A percentile compares a stretch with the other conserved stretches of the same genome.
Evolutionary conservation across 2,888 invertebrate species (phyloP).

Genomic region (Drosophila tanythrix): DNA sequence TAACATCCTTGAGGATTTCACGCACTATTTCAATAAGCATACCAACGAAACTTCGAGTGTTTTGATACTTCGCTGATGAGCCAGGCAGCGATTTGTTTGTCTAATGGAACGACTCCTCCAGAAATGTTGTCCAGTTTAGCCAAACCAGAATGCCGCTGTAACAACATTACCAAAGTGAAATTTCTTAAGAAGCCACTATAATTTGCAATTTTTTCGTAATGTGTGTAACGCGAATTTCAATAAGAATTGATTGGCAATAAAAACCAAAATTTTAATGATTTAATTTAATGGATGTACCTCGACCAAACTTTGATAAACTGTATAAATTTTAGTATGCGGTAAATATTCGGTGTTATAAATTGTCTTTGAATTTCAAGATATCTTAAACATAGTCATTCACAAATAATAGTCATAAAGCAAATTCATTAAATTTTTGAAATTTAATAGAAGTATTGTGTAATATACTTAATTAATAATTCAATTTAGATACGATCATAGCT

Average conservation of each 20-base stretch:
- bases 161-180: neutral
- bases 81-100: neutral
- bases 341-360: neutral
- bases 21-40: neutral
- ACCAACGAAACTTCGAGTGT: neutral
- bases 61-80: neutral
- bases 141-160: neutral
- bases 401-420: neutral
- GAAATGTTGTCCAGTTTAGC: neutral
- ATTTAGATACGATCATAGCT: neutral
- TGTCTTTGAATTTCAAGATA: neutral
- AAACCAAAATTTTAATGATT: neutral
- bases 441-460: neutral
- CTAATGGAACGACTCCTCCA: neutral
- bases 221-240: neutral
- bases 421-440: neutral
- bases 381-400: neutral
- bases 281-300: neutral
- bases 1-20: neutral
- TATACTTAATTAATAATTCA: neutral
- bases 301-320: neutral
- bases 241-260: neutral
- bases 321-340: neutral
- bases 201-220: neutral
- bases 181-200: neutral